Conservation (phyloP, 2,797 vertebrate genomes). For the Bryconaethiops microstoma region DNA sequence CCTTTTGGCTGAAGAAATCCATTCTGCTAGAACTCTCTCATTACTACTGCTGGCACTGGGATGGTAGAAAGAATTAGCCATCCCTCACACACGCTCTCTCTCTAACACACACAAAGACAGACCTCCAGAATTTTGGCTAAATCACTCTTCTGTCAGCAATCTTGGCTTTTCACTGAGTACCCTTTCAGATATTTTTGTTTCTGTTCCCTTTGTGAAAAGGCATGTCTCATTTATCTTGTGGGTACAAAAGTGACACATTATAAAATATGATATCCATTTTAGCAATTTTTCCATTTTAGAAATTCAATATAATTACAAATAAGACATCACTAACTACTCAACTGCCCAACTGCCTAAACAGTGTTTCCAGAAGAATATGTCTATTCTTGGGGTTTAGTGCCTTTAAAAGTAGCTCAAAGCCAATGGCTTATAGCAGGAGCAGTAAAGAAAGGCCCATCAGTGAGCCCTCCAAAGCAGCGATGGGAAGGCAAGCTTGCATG, state of each 20-base stretch:
- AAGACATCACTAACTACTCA: slow-evolving; percentile 16
- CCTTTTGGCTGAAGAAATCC: slow-evolving; percentile 42
- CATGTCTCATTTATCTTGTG: slow-evolving; percentile 9
- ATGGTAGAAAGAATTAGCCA: slow-evolving; percentile 43
- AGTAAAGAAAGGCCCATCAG: slow-evolving; percentile 45
- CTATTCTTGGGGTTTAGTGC: slow-evolving; percentile 43
- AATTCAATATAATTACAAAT: slow-evolving; percentile 30
- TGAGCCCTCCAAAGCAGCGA: slow-evolving; percentile 64
- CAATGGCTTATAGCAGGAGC: slow-evolving; percentile 40
- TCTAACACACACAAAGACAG: neutral
- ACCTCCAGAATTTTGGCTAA: slow-evolving; percentile 37
- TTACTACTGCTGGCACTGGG: slow-evolving; percentile 41
- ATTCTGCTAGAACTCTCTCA: slow-evolving; percentile 39
- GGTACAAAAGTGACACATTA: slow-evolving; percentile 6
- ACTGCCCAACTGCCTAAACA: slow-evolving; percentile 14
- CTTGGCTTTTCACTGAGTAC: slow-evolving; percentile 21
- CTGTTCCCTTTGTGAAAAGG: neutral
- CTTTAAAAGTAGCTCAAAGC: slow-evolving; percentile 48
- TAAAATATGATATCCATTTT: slow-evolving; percentile 8
- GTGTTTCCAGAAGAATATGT: slow-evolving; percentile 25
- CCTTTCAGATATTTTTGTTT: neutral
- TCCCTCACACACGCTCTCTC: slow-evolving; percentile 12
- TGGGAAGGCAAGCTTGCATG: slow-evolving; percentile 58
- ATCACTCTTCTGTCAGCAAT: slow-evolving; percentile 38
- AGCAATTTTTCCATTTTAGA: slow-evolving; percentile 12